Percentiles rank a stretch among this genome's conserved stretches.
Evolutionary conservation across 2,888 invertebrate genomes (phyloP).

Genomic region (Pantelozetes paolii): DNA sequence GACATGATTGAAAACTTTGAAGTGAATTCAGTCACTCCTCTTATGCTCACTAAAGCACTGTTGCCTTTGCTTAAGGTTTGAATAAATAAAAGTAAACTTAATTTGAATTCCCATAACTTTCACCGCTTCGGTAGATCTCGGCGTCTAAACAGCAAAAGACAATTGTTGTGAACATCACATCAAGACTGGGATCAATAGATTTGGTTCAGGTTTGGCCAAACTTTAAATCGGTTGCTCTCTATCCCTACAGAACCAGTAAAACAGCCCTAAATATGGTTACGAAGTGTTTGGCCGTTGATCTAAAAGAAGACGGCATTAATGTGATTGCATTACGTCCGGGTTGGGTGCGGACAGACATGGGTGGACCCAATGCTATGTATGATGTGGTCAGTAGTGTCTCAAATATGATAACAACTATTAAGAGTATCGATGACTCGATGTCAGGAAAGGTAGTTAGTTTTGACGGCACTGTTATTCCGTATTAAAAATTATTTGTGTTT

Average conservation of each 20-base stretch:
- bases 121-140: conserved; percentile 18
- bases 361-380: conserved; percentile 70
- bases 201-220: too few relatives aligned
- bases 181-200: conserved; percentile 72
- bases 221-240: conserved; percentile 72
- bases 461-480: too few relatives aligned
- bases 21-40: conserved; percentile 73
- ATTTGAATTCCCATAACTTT: neutral
- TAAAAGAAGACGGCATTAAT: conserved; percentile 69
- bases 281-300: conserved; percentile 74
- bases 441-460: too few relatives aligned
- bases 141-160: conserved; percentile 63
- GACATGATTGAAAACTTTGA: conserved; percentile 67
- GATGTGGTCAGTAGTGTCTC: conserved; percentile 65
- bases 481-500: too few relatives aligned
- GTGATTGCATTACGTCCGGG: conserved; percentile 77
- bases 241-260: conserved; percentile 82
- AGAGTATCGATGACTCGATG: too few relatives aligned
- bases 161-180: conserved; percentile 74
- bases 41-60: conserved; percentile 74
- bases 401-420: conserved; percentile 64
- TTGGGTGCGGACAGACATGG: conserved; percentile 87
- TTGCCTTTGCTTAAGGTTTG: conserved; percentile 59
- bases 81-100: too few relatives aligned
- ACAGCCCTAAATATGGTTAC: conserved; percentile 82